phyloP scores from a whole-genome alignment of 2,888 invertebrate species.

The Plebejus anna region DNA sequence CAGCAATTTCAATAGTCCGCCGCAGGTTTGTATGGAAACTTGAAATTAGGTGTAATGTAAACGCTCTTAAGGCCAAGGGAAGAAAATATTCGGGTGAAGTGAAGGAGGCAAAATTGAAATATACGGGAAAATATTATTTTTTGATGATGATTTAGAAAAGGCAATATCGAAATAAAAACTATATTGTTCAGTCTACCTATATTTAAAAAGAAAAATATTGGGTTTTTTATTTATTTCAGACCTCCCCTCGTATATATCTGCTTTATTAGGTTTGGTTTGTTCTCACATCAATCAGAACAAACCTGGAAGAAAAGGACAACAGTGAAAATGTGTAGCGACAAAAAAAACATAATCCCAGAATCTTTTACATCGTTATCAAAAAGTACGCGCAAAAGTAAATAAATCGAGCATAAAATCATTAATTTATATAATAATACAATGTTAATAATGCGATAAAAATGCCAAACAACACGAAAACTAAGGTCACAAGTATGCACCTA shows the following conservation, averaged over 20 bases:
- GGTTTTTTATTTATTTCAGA: too few relatives aligned
- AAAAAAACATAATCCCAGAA: not conserved
- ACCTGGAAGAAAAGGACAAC: not conserved
- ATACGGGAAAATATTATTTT: too few relatives aligned
- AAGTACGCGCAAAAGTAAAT: constrained; percentile 14
- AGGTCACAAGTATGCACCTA: constrained; percentile 24
- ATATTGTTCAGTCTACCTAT: too few relatives aligned
- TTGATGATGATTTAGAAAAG: too few relatives aligned
- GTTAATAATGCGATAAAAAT: constrained; percentile 12
- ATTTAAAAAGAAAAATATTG: too few relatives aligned
- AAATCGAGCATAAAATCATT: not conserved
- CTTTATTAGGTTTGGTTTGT: not conserved
- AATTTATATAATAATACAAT: constrained; percentile 10
- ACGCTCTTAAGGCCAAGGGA: too few relatives aligned
- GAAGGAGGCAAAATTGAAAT: too few relatives aligned
- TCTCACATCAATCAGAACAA: not conserved
- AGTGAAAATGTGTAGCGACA: not conserved
- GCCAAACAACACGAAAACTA: constrained; percentile 19
- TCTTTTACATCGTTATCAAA: not conserved
- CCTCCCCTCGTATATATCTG: not conserved
- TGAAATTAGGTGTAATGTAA: too few relatives aligned
- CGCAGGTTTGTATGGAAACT: too few relatives aligned
- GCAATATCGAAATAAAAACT: too few relatives aligned
- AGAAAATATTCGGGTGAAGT: too few relatives aligned
- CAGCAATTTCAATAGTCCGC: too few relatives aligned